Conservation (phyloP, 2,113 vertebrate species). For the Plotosus lineatus region DNA sequence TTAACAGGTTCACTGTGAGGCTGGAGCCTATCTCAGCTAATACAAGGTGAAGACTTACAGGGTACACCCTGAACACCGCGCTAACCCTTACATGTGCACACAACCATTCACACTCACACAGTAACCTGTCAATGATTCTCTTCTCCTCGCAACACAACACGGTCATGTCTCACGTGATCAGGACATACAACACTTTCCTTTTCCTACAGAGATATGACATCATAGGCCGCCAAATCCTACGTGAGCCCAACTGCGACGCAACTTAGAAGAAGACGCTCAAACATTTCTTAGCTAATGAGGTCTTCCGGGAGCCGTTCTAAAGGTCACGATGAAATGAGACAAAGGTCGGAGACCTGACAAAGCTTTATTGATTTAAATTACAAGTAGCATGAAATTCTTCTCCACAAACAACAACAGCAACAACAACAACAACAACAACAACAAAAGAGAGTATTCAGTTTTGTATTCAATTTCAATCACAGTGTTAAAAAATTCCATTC, state of each 20-base stretch:
- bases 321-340: slow-evolving; percentile 32
- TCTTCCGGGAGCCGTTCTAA: slow-evolving; percentile 67
- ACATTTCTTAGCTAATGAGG: slow-evolving; percentile 72
- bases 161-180: neutral
- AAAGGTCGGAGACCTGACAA: slow-evolving; percentile 45
- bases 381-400: neutral
- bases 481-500: neutral
- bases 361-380: neutral
- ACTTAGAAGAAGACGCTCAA: slow-evolving; percentile 69
- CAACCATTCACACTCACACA: too few species aligned
- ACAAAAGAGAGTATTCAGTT: too few species aligned
- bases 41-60: too few species aligned
- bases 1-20: too few species aligned
- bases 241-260: slow-evolving; percentile 58
- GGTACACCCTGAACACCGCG: too few species aligned
- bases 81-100: too few species aligned
- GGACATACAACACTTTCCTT: neutral
- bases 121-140: neutral
- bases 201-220: slow-evolving; percentile 41
- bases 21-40: too few species aligned
- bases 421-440: neutral
- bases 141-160: neutral
- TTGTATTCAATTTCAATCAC: neutral
- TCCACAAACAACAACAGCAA: neutral
- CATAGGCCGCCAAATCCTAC: slow-evolving; percentile 74